Evolutionary conservation across 2,888 invertebrate species (phyloP), one percentile per base, ranked within the genome.

Genomic region (Cephus sareptanus): DNA sequence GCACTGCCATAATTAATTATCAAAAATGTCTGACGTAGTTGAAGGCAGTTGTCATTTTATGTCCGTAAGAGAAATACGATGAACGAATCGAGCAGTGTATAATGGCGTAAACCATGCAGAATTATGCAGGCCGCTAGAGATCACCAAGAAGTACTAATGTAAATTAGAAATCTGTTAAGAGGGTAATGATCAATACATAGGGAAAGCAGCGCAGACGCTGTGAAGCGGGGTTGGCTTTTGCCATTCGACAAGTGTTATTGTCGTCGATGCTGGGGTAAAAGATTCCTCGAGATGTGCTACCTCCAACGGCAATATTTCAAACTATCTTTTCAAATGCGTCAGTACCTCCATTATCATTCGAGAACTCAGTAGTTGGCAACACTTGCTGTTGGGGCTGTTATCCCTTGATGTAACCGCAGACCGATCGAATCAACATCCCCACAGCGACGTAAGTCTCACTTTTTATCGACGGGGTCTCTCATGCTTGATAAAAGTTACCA

Each of bases 181-280:
- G 89, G 89, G 90, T 91, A 90, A 91, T 91, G 90, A 91, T 91
- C 91, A 91, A 91, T 91, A 91, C 90, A 88, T 84, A 85, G 86
- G 82, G 84, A 85, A 81, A 80, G 79, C 82, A 85, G 90, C 91
- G 91, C 91, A 91, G 91, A 89, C 91, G 91, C 91, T 86, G 73
- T 76, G 79, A 68, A 77, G 80, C 75, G 79, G 80, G 80, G 80
- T 81, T 81, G 78, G 81, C 79, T 81, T 81, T 82, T 85, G 81
- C 85, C 75, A 81, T 83, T 84, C 83, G 85, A 84, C 83, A 83
- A 83, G 83, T 84, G 79, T 83, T 82, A 82, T 78, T 75, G 76
- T 80, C 78, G 80, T 80, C 80, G 80, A 70, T 35, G 15, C 77
- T 74, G n/a, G 40, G 31, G 33, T 31, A 34, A 34, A 30, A 30